phyloP scores from a whole-genome alignment of 1,140 invertebrate genomes.

The Maconellicoccus hirsutus region DNA sequence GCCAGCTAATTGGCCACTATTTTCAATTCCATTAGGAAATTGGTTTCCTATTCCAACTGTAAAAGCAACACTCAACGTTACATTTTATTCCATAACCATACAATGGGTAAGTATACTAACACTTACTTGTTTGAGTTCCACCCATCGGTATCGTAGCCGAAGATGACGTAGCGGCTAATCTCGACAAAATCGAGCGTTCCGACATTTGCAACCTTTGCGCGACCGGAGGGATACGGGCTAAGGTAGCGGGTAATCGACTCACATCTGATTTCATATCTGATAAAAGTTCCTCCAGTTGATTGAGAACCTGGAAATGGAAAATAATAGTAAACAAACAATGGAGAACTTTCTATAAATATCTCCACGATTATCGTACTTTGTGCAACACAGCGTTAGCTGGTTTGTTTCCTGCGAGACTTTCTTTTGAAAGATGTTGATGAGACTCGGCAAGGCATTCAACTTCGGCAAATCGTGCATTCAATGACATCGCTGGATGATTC shows the following conservation, averaged over 20 bases:
- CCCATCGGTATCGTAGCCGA: constrained; percentile 27
- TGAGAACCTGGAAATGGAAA: constrained; percentile 87
- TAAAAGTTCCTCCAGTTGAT: constrained; percentile 94
- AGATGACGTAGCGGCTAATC: constrained; percentile 69
- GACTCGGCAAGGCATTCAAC: constrained; percentile 92
- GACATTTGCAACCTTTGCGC: constrained; percentile 94
- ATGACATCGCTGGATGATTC: constrained; percentile 91
- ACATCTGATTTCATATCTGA: constrained; percentile 99
- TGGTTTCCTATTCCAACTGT: constrained; percentile 43
- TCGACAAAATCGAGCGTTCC: constrained; percentile 84
- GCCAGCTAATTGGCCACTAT: constrained; percentile 53
- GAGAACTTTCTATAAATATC: no score
- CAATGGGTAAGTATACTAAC: not conserved
- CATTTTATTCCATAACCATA: not conserved
- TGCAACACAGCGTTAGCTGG: constrained; percentile 97
- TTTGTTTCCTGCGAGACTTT: constrained; percentile 94
- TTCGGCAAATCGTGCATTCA: constrained; percentile 88
- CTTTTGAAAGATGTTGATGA: constrained; percentile 94
- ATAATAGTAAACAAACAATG: constrained; percentile 20
- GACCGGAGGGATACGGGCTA: constrained; percentile 94
- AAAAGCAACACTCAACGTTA: not conserved
- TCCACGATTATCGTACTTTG: constrained; percentile 46
- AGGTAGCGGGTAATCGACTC: constrained; percentile 86
- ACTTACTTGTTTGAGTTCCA: constrained; percentile 12
- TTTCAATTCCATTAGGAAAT: constrained; percentile 65